Evolutionary conservation across 2,113 vertebrate genomes (phyloP).

Genomic region (Phylloscopus trochiloides): DNA sequence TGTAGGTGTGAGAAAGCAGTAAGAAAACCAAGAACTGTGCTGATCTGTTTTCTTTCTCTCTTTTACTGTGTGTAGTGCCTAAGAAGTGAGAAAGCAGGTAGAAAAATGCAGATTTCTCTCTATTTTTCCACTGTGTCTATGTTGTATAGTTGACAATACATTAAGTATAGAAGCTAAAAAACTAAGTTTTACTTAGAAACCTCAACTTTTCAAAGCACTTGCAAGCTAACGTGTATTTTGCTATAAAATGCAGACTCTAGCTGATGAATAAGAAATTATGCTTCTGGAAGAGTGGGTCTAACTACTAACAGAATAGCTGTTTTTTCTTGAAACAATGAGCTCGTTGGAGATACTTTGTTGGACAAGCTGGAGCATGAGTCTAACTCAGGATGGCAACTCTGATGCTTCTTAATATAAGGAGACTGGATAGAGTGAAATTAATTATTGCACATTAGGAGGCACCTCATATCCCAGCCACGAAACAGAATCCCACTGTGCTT

Average conservation of each 20-base stretch:
- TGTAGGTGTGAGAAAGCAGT: not conserved
- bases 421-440: conserved; percentile 22
- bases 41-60: not conserved
- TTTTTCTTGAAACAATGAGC: not conserved
- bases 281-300: not conserved
- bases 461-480: not conserved
- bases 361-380: conserved; percentile 34
- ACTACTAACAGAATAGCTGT: not conserved
- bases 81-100: not conserved
- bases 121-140: not conserved
- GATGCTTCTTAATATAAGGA: conserved; percentile 23
- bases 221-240: not conserved
- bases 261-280: not conserved
- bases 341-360: not conserved
- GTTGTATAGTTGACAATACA: not conserved
- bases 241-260: not conserved
- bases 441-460: conserved; percentile 15
- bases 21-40: not conserved
- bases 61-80: not conserved
- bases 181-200: not conserved
- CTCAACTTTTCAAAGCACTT: not conserved
- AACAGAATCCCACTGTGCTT: conserved; percentile 27
- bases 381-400: conserved; percentile 18
- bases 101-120: not conserved
- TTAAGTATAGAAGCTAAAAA: not conserved